These are phyloP conservation scores for Boulengeromyrus knoepffleri DNA, from an alignment of 2,113 vertebrate species.

Conservation along the genomic window DNA sequence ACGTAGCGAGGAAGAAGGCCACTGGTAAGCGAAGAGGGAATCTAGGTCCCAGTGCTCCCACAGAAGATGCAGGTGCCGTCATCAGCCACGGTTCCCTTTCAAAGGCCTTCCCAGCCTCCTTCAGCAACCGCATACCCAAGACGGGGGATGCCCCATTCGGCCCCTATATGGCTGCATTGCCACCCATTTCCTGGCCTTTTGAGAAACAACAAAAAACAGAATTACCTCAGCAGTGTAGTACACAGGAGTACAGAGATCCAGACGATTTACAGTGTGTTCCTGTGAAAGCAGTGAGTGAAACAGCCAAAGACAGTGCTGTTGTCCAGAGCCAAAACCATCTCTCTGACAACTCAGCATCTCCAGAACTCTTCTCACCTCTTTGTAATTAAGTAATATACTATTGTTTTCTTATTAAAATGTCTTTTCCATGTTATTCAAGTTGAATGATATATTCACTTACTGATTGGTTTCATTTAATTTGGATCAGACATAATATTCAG, in stretches of 20 bases:
- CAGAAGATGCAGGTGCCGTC: slow-evolving; percentile 20
- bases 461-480: not conserved
- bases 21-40: not conserved
- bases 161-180: slow-evolving; percentile 30
- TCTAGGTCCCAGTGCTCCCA: slow-evolving; percentile 23
- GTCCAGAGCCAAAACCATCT: slow-evolving; percentile 51
- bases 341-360: slow-evolving; percentile 32
- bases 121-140: slow-evolving; percentile 30
- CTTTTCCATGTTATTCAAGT: not conserved
- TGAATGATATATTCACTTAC: not conserved
- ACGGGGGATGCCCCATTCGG: slow-evolving; percentile 23
- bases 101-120: slow-evolving; percentile 27
- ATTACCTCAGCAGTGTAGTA: slow-evolving; percentile 18
- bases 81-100: slow-evolving; percentile 27
- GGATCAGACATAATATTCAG: not conserved
- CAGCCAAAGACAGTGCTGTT: slow-evolving; percentile 36
- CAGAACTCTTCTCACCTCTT: no score
- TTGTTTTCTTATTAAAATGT: slow-evolving; percentile 4
- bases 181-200: slow-evolving; percentile 20
- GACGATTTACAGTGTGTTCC: slow-evolving; percentile 6
- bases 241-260: slow-evolving; percentile 27
- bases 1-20: slow-evolving; percentile 18
- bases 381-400: not conserved
- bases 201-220: slow-evolving; percentile 40
- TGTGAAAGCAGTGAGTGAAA: not conserved